phyloP scores from a whole-genome alignment of 2,888 invertebrate species.

The Agrochola circellaris region DNA sequence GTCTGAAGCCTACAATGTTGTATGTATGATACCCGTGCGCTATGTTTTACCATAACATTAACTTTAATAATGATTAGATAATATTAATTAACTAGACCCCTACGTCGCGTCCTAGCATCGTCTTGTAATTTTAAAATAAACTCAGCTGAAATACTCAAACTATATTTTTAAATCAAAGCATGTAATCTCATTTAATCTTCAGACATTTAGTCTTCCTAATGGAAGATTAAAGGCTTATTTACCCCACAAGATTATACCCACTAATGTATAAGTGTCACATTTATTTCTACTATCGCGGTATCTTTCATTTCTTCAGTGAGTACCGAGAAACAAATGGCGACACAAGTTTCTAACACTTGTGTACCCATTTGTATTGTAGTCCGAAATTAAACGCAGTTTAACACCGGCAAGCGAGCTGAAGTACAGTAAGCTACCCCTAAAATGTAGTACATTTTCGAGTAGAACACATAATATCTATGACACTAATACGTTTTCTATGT shows the following conservation, averaged over 20 bases:
- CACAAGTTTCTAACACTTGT: slow-evolving; percentile 52
- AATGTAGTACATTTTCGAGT: slow-evolving; percentile 21
- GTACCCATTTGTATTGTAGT: slow-evolving; percentile 50
- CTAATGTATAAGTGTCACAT: slow-evolving; percentile 36
- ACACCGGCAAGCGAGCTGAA: slow-evolving; percentile 22
- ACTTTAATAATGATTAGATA: not conserved
- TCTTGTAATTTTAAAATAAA: slow-evolving; percentile 4
- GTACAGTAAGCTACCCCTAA: slow-evolving; percentile 14
- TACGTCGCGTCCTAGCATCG: not conserved
- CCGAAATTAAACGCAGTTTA: slow-evolving; percentile 58
- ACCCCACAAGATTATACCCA: slow-evolving; percentile 23
- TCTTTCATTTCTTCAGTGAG: slow-evolving; percentile 56
- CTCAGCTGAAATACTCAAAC: slow-evolving; percentile 4
- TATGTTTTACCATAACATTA: not conserved
- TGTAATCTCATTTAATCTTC: not conserved
- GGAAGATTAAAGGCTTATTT: slow-evolving; percentile 28
- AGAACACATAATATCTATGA: slow-evolving; percentile 39
- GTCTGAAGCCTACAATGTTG: not conserved
- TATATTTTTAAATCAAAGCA: slow-evolving; percentile 17
- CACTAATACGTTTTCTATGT: slow-evolving; percentile 35
- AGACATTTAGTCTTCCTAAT: slow-evolving; percentile 16
- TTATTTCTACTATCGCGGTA: slow-evolving; percentile 45
- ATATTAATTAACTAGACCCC: not conserved
- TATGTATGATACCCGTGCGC: not conserved
- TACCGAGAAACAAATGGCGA: slow-evolving; percentile 41